Percentiles rank a stretch among this genome's conserved stretches.
Evolutionary conservation across 2,888 invertebrate genomes (phyloP).

Genomic region (Machimus atricapillus): DNA sequence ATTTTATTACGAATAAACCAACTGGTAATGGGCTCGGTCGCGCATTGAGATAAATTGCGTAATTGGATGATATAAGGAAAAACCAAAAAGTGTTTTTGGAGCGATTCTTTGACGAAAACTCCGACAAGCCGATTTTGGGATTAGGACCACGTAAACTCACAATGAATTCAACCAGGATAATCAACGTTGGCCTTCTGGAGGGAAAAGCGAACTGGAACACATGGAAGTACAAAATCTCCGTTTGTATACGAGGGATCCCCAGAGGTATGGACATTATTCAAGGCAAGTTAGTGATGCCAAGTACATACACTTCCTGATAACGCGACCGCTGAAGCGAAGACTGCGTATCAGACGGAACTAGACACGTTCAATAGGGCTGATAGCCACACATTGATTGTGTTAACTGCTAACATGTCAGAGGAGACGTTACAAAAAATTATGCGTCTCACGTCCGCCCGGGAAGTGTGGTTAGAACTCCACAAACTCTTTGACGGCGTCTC

Average conservation of each 20-base stretch:
- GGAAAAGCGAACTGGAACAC: too few species aligned
- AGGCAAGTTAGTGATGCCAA: conserved; percentile 41
- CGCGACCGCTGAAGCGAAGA: conserved; percentile 46
- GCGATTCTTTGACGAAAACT: too few species aligned
- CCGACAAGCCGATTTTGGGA: too few species aligned
- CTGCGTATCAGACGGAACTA: conserved; percentile 42
- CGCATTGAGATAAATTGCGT: too few species aligned
- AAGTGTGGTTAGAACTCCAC: conserved; percentile 52
- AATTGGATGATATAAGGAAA: too few species aligned
- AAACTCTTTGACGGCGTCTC: conserved; percentile 52
- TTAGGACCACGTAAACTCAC: conserved; percentile 49
- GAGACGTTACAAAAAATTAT: conserved; percentile 55
- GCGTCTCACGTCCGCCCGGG: conserved; percentile 53
- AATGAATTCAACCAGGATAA: too few species aligned
- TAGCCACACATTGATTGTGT: conserved; percentile 55
- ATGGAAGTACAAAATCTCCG: too few species aligned
- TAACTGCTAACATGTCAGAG: conserved; percentile 53
- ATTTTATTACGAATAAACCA: too few species aligned
- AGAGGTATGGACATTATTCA: neutral
- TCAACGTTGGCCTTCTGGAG: too few species aligned
- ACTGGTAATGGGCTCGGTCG: too few species aligned
- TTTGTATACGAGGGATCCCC: too few species aligned
- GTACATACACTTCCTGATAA: neutral
- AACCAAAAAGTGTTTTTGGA: too few species aligned
- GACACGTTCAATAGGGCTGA: conserved; percentile 54